These are phyloP conservation scores for Patella depressa DNA, from an alignment of 2,888 invertebrate species.

Conservation along the genomic window DNA sequence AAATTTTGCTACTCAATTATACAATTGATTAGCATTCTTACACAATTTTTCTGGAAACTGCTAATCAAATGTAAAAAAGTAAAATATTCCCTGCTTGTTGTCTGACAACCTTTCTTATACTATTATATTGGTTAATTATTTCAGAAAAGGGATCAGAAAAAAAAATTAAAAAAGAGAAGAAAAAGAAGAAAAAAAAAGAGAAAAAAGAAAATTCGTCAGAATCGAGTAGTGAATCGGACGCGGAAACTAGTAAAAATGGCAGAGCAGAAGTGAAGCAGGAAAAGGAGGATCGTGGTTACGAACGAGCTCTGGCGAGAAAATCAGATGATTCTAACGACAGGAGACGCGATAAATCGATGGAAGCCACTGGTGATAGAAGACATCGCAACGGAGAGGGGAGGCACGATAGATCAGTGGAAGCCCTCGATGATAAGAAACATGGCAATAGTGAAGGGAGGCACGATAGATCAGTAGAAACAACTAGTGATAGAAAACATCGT, in stretches of 20 bases:
- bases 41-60: too few relatives aligned
- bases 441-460: constrained; percentile 1
- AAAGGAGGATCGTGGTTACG: constrained; percentile 45
- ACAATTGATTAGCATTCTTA: too few relatives aligned
- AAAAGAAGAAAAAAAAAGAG: constrained; percentile 55
- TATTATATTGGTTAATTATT: background rate
- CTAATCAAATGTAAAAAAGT: too few relatives aligned
- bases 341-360: background rate
- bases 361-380: background rate
- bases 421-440: background rate
- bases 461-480: background rate
- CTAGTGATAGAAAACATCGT: constrained; percentile 14
- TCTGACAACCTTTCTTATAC: too few relatives aligned
- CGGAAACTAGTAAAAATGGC: background rate
- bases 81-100: too few relatives aligned
- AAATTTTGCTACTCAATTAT: too few relatives aligned
- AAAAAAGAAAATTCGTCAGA: constrained; percentile 33
- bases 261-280: constrained; percentile 43
- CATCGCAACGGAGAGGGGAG: constrained; percentile 11
- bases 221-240: constrained; percentile 25
- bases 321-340: background rate
- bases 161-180: constrained; percentile 46
- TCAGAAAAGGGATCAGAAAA: constrained; percentile 21
- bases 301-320: constrained; percentile 28
- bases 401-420: background rate